A percentile compares a stretch with the other conserved stretches of the same genome.
Evolutionary conservation across 2,113 vertebrate species (phyloP).

Genomic region (Sisor rabdophorus): DNA sequence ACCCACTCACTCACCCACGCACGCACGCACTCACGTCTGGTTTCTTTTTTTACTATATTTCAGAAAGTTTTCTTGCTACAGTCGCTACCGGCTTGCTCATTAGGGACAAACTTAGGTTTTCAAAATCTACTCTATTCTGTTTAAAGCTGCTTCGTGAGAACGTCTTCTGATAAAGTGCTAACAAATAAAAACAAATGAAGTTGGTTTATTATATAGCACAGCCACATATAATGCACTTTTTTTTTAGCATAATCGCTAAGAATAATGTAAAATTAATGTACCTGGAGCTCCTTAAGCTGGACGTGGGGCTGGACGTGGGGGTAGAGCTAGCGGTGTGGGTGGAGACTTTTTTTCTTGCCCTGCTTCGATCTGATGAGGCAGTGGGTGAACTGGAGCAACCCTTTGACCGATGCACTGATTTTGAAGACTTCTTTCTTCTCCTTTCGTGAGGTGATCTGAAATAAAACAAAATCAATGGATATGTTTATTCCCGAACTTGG

Average conservation of each 20-base stretch:
- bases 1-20: no score
- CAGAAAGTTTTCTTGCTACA: no score
- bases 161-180: no score
- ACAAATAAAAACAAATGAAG: no score
- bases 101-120: no score
- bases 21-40: no score
- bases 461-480: neutral
- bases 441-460: slow-evolving; percentile 80
- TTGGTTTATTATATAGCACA: slow-evolving; percentile 5
- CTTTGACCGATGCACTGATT: slow-evolving; percentile 71
- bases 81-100: no score
- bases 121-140: no score
- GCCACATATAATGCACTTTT: neutral
- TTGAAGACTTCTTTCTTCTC: slow-evolving; percentile 75
- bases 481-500: no score
- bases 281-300: slow-evolving; percentile 86
- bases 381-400: slow-evolving; percentile 76
- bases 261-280: slow-evolving; percentile 51
- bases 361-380: slow-evolving; percentile 72
- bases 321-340: slow-evolving; percentile 79
- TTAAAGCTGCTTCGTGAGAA: no score
- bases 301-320: slow-evolving; percentile 83
- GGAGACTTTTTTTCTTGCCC: slow-evolving; percentile 63
- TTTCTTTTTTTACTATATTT: no score
- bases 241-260: neutral